Conservation (phyloP, 2,888 invertebrate genomes). For the Philereme vetulata region DNA sequence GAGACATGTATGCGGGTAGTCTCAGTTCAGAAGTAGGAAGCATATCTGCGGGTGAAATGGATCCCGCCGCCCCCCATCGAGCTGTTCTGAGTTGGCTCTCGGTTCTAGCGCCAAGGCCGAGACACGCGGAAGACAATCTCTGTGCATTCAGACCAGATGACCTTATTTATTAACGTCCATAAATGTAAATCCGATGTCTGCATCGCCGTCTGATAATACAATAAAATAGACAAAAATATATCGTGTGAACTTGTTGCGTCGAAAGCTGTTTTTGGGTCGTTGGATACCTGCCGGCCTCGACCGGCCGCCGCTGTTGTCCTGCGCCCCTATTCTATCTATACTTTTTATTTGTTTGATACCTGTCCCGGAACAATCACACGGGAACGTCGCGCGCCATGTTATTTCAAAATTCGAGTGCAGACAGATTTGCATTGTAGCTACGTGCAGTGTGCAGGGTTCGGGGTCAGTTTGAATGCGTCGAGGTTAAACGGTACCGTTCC, state of each 20-base stretch:
- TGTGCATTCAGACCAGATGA: constrained; percentile 65
- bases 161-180: constrained; percentile 54
- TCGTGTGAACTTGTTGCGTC: constrained; percentile 64
- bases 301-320: constrained; percentile 43
- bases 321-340: constrained; percentile 60
- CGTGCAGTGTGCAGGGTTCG: constrained; percentile 34
- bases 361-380: constrained; percentile 72
- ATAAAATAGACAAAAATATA: constrained; percentile 43
- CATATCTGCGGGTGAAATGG: constrained; percentile 48
- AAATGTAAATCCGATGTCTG: constrained; percentile 55
- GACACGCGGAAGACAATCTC: constrained; percentile 80
- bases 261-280: constrained; percentile 59
- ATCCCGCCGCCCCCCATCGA: constrained; percentile 37
- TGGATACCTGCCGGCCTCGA: constrained; percentile 68
- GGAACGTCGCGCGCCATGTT: constrained; percentile 54
- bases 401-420: constrained; percentile 33
- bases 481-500: constrained; percentile 31
- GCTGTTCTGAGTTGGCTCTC: constrained; percentile 39
- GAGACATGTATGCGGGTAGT: constrained; percentile 51
- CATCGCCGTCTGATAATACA: constrained; percentile 34
- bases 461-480: constrained; percentile 36
- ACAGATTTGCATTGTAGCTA: constrained; percentile 35
- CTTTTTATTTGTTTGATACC: constrained; percentile 66
- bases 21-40: constrained; percentile 57
- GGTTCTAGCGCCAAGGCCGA: constrained; percentile 64